Evolutionary conservation across 2,888 invertebrate genomes (phyloP).

Genomic region (Pseudanteris insignis): DNA sequence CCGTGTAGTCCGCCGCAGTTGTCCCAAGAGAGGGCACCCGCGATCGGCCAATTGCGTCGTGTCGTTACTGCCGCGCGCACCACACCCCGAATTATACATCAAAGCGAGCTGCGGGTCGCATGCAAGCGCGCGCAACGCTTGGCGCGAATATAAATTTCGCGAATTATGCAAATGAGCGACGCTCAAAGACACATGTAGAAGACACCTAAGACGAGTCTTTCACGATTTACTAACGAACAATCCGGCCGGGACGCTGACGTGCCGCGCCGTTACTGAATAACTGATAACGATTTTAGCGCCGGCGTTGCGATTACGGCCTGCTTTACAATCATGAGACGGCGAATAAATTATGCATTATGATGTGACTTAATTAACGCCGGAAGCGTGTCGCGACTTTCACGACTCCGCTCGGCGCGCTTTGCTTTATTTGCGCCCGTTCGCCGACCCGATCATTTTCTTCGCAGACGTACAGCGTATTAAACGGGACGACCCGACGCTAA

Average conservation of each 20-base stretch:
- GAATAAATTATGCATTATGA: constrained; percentile 31
- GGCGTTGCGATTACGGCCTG: constrained; percentile 32
- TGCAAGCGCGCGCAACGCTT: constrained; percentile 7
- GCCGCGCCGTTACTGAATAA: constrained; percentile 27
- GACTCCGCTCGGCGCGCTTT: background rate
- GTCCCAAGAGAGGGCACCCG: too few species aligned
- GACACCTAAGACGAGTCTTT: constrained; percentile 40
- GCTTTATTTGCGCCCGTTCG: background rate
- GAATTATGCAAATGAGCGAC: constrained; percentile 40
- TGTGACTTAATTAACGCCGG: constrained; percentile 22
- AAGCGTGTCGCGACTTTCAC: background rate
- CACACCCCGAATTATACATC: constrained; percentile 33
- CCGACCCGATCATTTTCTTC: background rate
- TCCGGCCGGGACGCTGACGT: constrained; percentile 27
- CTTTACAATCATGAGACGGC: constrained; percentile 36
- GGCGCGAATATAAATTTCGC: constrained; percentile 41
- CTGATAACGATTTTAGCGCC: constrained; percentile 36
- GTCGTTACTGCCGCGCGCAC: constrained; percentile 1
- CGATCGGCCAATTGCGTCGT: constrained; percentile 37
- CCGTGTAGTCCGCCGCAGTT: too few species aligned
- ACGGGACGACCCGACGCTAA: too few species aligned
- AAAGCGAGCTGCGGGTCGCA: constrained; percentile 30
- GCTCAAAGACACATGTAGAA: constrained; percentile 43
- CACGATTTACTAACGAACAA: constrained; percentile 43
- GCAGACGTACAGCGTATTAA: too few species aligned